Base-by-base conservation (phyloP, 2,113 vertebrate species). In the Eudyptes chrysolophus region DNA sequence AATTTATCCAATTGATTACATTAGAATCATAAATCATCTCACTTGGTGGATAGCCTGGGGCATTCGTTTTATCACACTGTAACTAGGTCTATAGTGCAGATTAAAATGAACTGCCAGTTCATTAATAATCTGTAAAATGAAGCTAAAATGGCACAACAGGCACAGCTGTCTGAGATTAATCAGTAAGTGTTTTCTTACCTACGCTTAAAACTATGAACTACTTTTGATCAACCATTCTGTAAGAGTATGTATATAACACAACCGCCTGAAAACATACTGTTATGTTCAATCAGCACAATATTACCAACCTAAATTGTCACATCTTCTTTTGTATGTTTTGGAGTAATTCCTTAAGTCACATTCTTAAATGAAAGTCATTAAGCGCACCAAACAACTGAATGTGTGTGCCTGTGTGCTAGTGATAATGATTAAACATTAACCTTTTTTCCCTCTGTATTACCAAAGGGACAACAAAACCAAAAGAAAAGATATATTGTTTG, bases 321-420 rank as follows among this genome's bases (percentile, higher is more conserved):
- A 74, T 77, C 34, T 42, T 84, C 49, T 71, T 92, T 54, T 49
- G 20, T 5, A 24, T 24, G 9, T 88, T 79, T 83, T 54, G 29
- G 10, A 74, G 20, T 40, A 5, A 55, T 52, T 92, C 7, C 32
- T 84, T 77, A 74, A 7, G 3, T 75, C 34, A 46, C 17, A 57
- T 74, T 92, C 38, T 68, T 70, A 77, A 69, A 79, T 49, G 24
- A 42, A 90, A 68, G 14, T 52, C 24, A 38, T 24, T 64, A 89
- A 76, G 10, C 0, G 0, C 21, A 48, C 6, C 13, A 51, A 72
- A 13, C 6, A 80, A 55, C 6, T 1, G 0, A 60, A 68, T 17
- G 12, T 48, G 20, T 66, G 7, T 60, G 17, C 7, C 32, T 81
- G 18, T 64, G 38, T 71, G 32, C 8, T 89, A 68, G 32, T 40